Percentiles rank a stretch among this genome's conserved stretches.
Evolutionary conservation across 2,888 invertebrate genomes (phyloP).

Genomic region (Brachyptera risi): DNA sequence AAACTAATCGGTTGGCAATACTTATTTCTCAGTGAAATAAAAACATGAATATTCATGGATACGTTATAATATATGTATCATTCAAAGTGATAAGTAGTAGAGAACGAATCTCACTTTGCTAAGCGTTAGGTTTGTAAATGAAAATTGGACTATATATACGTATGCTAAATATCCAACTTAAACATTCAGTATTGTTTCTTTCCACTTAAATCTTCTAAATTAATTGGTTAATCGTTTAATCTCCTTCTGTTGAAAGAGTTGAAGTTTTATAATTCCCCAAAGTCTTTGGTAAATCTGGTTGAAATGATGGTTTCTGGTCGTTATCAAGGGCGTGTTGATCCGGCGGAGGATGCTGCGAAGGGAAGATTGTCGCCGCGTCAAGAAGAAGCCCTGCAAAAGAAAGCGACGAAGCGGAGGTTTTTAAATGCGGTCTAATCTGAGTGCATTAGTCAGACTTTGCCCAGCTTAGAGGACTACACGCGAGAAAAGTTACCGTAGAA

Average conservation of each 20-base stretch:
- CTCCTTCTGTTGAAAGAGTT: conserved; percentile 12
- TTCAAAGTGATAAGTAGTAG: too few species aligned
- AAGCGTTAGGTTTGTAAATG: too few species aligned
- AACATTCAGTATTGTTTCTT: conserved; percentile 7
- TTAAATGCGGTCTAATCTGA: conserved; percentile 14
- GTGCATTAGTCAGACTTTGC: conserved; percentile 10
- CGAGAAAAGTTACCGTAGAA: neutral
- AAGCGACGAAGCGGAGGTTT: conserved; percentile 6
- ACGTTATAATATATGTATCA: too few species aligned
- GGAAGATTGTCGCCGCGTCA: neutral
- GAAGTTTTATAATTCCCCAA: conserved; percentile 4
- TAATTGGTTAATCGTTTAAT: conserved; percentile 16
- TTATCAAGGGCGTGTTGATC: conserved; percentile 1
- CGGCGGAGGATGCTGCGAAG: neutral
- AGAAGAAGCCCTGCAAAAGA: neutral
- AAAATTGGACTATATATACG: too few species aligned
- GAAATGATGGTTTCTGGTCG: neutral
- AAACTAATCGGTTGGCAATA: too few species aligned
- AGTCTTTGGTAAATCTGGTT: neutral
- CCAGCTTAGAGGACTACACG: too few species aligned
- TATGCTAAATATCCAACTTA: too few species aligned
- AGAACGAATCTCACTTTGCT: too few species aligned
- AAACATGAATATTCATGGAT: too few species aligned
- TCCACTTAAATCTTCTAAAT: conserved; percentile 15
- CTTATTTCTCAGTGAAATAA: too few species aligned